Evolutionary conservation across 2,888 invertebrate genomes (phyloP).

Genomic region (Hyalella azteca): DNA sequence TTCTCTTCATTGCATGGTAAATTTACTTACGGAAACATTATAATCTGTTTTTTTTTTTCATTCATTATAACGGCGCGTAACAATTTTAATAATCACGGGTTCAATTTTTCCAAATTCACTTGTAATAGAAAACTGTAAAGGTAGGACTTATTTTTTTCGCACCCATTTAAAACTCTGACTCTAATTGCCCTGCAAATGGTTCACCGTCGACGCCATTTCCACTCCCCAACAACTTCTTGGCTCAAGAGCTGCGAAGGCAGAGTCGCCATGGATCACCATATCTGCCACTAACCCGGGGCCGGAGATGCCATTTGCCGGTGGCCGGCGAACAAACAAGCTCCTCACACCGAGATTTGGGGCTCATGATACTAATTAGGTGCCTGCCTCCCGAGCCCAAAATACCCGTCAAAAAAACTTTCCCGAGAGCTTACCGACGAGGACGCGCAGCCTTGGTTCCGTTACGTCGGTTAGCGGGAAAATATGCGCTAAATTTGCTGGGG

Average conservation of each 20-base stretch:
- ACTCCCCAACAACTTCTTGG: too few species aligned
- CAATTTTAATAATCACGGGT: too few species aligned
- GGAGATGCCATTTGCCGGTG: conserved; percentile 1
- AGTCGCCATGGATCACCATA: conserved; percentile 12
- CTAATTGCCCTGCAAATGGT: too few species aligned
- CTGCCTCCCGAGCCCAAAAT: not conserved
- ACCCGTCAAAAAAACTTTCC: not conserved
- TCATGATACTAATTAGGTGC: conserved; percentile 21
- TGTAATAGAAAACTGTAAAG: too few species aligned
- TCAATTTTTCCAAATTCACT: too few species aligned
- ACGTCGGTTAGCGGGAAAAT: not conserved
- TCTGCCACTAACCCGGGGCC: not conserved
- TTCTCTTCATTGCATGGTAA: too few species aligned
- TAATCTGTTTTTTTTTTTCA: too few species aligned
- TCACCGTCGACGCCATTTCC: too few species aligned
- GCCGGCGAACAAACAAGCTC: conserved; percentile 6
- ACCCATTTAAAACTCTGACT: too few species aligned
- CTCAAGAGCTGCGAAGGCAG: not conserved
- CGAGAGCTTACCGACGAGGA: not conserved
- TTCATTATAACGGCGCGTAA: too few species aligned
- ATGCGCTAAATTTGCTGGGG: conserved; percentile 1
- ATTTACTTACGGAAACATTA: too few species aligned
- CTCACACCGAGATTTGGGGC: conserved; percentile 14
- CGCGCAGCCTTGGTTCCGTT: not conserved
- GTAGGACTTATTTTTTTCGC: too few species aligned